Percentiles rank a stretch among this genome's conserved stretches.
These are phyloP conservation scores for Orchestia grillus DNA, from an alignment of 1,140 invertebrate genomes.

Conservation along the genomic window DNA sequence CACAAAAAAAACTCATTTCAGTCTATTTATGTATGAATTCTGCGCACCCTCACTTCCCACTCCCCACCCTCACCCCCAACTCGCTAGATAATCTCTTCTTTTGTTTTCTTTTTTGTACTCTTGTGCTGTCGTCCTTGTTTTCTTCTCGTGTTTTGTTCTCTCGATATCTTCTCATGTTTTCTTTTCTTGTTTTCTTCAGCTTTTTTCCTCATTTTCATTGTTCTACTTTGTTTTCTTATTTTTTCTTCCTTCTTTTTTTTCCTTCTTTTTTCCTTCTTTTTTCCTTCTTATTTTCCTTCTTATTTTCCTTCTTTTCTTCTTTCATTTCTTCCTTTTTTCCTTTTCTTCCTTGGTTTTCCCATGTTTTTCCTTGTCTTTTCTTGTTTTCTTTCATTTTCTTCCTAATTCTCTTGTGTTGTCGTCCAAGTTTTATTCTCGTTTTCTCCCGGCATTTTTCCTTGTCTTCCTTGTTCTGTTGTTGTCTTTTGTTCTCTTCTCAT, in stretches of 20 bases:
- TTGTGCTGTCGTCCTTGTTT: background rate
- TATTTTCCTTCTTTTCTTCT: background rate
- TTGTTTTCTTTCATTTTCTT: conserved; percentile 57
- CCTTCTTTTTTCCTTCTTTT: background rate
- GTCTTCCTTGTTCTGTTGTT: background rate
- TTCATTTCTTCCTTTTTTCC: background rate
- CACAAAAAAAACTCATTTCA: too few species aligned
- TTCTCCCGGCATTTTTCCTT: conserved; percentile 57
- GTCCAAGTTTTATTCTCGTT: conserved; percentile 66
- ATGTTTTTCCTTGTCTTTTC: conserved; percentile 51
- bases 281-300: background rate
- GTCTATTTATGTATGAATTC: too few species aligned
- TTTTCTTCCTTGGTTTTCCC: background rate
- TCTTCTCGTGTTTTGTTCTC: background rate
- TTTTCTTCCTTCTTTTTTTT: background rate
- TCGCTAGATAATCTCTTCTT: background rate
- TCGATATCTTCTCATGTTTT: background rate
- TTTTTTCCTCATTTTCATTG: background rate
- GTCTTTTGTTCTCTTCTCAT: background rate
- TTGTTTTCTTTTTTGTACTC: background rate
- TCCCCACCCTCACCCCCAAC: conserved; percentile 55
- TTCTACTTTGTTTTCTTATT: background rate
- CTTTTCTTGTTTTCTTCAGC: background rate
- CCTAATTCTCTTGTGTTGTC: conserved; percentile 62
- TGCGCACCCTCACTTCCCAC: conserved; percentile 25